phyloP scores from a whole-genome alignment of 2,888 invertebrate genomes.

The Strigamia crassipes region DNA sequence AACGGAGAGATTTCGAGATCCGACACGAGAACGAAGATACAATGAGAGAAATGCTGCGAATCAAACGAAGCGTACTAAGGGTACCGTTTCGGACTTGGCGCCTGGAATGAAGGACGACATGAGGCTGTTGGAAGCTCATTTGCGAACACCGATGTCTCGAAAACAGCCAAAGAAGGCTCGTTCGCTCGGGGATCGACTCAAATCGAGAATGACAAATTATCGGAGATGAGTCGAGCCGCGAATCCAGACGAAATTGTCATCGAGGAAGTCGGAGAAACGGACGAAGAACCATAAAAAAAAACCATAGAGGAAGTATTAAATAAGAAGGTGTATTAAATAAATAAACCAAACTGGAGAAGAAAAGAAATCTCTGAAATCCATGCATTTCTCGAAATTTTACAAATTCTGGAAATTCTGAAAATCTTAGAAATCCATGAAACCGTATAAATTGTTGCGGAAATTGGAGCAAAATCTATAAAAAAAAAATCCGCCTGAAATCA shows the following conservation, averaged over 20 bases:
- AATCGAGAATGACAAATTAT: conserved; percentile 52
- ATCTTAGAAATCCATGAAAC: too few relatives aligned
- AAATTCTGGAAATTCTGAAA: too few relatives aligned
- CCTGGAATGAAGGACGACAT: conserved; percentile 83
- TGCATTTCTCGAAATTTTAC: too few relatives aligned
- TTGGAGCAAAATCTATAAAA: too few relatives aligned
- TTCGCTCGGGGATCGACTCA: conserved; percentile 61
- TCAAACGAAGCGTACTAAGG: conserved; percentile 86
- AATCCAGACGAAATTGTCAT: conserved; percentile 61
- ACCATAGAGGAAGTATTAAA: conserved; percentile 59
- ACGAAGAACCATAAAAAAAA: conserved; percentile 56
- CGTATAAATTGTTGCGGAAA: too few relatives aligned
- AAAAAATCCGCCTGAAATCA: too few relatives aligned
- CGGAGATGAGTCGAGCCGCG: conserved; percentile 50
- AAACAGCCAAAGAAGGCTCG: conserved; percentile 50
- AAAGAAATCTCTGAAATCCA: too few relatives aligned
- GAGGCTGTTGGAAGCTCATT: conserved; percentile 84
- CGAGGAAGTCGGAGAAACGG: conserved; percentile 56
- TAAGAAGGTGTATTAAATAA: too few relatives aligned
- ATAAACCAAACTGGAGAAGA: too few relatives aligned
- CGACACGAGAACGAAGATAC: conserved; percentile 99
- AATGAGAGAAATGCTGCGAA: conserved; percentile 96
- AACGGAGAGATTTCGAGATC: conserved; percentile 99
- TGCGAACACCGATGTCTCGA: conserved; percentile 50
- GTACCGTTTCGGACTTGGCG: conserved; percentile 73